Base-by-base conservation (phyloP, 2,113 vertebrate species). In the Coptodon rendalli region DNA sequence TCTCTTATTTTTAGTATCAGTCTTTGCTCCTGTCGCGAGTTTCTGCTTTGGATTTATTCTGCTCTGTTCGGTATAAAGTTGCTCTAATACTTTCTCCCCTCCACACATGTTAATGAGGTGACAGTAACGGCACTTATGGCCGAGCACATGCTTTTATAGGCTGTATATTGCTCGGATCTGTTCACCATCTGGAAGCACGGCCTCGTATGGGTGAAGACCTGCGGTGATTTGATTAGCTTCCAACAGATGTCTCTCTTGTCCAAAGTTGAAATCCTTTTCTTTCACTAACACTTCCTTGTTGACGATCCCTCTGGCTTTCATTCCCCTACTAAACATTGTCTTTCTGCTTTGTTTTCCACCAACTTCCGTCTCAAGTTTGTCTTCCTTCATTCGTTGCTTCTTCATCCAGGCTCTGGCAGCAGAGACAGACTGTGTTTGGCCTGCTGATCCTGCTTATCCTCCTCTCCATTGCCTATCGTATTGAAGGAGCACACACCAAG, bases 401-500 rank as follows among this genome's bases (percentile, higher is more conserved):
- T 82, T 96, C 82, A 80, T 16, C 88, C 95, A 98, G 98, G 88
- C 95, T 98, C 90, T 97, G 97, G 97, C 96, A 96, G 90, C 97
- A 97, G 76, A 96, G 97, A 86, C 96, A 95, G 90, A 85, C 96
- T 85, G 95, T 97, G 94, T 88, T 95, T 87, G 96, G 93, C 52
- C 86, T 95, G 89, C 91, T 97, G 91, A 89, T 97, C 93, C 94
- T 94, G 50, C 94, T 98, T 71, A 91, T 94, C 88, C 87, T 95
- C 84, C 96, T 98, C 90, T 94, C 93, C 92, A 93, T 97, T 91
- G 91, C 89, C 45, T 98, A 98, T 95, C 97, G 95, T 95, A 91
- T 97, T 91, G 97, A 98, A 94, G 97, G 97, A 95, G 83, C 95
- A 43, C 98, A 98, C 95, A 97, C 98, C 93, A 96, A 97, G 97